Conservation (phyloP, 2,797 vertebrate genomes). For the Lophius americanus region DNA sequence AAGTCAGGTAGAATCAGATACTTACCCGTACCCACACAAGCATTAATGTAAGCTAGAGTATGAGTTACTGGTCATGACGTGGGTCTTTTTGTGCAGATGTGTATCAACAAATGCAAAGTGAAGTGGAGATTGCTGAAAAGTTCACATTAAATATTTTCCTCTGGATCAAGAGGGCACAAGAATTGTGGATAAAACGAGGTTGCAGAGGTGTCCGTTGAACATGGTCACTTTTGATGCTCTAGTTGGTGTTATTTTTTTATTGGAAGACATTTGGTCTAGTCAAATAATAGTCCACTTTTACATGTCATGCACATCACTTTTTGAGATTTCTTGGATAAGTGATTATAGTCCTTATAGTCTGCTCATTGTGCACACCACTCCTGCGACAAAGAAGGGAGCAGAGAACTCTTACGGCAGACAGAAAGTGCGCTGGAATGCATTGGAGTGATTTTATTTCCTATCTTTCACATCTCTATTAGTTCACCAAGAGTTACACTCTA, state of each 20-base stretch:
- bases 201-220: background rate
- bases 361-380: constrained; percentile 31
- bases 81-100: background rate
- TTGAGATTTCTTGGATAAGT: background rate
- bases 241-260: background rate
- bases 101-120: background rate
- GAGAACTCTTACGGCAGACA: constrained; percentile 22
- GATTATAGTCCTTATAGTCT: constrained; percentile 19
- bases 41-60: background rate
- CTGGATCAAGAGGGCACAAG: background rate
- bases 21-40: background rate
- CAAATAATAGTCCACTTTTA: constrained; percentile 4
- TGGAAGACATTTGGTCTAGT: constrained; percentile 1
- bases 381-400: constrained; percentile 25
- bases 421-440: constrained; percentile 41
- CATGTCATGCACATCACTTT: background rate
- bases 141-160: background rate
- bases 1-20: background rate
- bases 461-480: constrained; percentile 53
- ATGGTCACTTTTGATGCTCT: background rate
- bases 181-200: background rate
- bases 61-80: background rate
- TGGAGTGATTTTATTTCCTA: constrained; percentile 41
- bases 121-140: background rate
- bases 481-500: constrained; percentile 36